These are phyloP conservation scores for Bombyx mori DNA, from an alignment of 1,140 invertebrate species.

Conservation along the genomic window DNA sequence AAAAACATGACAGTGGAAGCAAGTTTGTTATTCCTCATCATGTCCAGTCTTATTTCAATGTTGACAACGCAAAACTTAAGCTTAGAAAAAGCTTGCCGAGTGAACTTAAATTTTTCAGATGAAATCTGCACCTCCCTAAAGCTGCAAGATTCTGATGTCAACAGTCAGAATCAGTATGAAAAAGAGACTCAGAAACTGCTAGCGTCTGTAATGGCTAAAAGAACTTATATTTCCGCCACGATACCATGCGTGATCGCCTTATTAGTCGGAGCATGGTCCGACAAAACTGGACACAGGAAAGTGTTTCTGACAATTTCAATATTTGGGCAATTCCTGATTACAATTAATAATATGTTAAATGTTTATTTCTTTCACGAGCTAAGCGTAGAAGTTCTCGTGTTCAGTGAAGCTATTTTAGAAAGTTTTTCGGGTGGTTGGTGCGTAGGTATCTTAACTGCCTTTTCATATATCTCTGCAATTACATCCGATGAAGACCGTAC, in stretches of 20 bases:
- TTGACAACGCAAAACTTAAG: constrained; percentile 45
- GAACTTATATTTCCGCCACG: constrained; percentile 42
- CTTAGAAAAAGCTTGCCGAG: constrained; percentile 55
- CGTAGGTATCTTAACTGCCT: constrained; percentile 66
- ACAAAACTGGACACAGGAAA: constrained; percentile 68
- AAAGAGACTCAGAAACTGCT: constrained; percentile 40
- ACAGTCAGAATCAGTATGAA: constrained; percentile 42
- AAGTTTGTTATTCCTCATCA: constrained; percentile 34
- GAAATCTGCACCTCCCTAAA: constrained; percentile 49
- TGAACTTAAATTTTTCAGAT: constrained; percentile 49
- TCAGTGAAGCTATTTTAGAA: constrained; percentile 62
- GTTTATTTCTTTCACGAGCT: constrained; percentile 65
- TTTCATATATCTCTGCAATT: constrained; percentile 71
- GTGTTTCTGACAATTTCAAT: constrained; percentile 66
- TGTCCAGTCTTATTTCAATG: constrained; percentile 30
- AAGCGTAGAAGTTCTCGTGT: constrained; percentile 57
- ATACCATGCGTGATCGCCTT: constrained; percentile 74
- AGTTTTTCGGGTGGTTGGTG: constrained; percentile 70
- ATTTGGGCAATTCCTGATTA: constrained; percentile 44
- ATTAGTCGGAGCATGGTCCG: constrained; percentile 72
- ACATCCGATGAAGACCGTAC: constrained; percentile 70
- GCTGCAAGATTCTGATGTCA: constrained; percentile 24
- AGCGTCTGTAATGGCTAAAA: constrained; percentile 34
- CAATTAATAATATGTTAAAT: constrained; percentile 64
- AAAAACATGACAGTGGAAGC: constrained; percentile 54